Percentiles rank a stretch among this genome's conserved stretches.
phyloP scores from a whole-genome alignment of 1,140 invertebrate species.

The Solen grandis region DNA sequence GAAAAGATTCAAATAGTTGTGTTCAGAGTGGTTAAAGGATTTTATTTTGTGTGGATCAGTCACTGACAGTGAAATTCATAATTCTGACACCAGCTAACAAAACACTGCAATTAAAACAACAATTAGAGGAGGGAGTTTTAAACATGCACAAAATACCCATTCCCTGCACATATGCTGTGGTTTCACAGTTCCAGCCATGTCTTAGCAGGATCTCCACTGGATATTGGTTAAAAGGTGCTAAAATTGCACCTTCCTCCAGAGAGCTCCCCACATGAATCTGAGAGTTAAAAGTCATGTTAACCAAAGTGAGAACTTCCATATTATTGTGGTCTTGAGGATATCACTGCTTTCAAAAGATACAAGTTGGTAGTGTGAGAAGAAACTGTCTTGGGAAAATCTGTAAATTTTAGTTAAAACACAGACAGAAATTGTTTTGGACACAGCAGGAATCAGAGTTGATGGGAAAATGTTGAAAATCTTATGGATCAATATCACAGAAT shows the following conservation, averaged over 20 bases:
- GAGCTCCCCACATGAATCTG: not conserved
- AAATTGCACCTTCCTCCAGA: slow-evolving; percentile 1
- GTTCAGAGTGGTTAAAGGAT: not conserved
- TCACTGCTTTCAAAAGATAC: too few relatives aligned
- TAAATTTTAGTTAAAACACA: too few relatives aligned
- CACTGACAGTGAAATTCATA: not conserved
- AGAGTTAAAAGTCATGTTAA: not conserved
- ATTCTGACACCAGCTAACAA: not conserved
- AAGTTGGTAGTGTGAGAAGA: too few relatives aligned
- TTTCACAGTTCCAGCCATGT: slow-evolving; percentile 24
- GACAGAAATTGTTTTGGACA: too few relatives aligned
- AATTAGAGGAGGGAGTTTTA: not conserved
- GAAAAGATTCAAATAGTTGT: not conserved
- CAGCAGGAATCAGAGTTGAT: too few relatives aligned
- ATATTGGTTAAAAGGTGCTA: slow-evolving; percentile 38
- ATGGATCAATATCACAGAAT: too few relatives aligned
- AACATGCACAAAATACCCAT: not conserved
- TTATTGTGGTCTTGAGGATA: too few relatives aligned
- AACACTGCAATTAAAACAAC: not conserved
- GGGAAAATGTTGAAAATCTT: too few relatives aligned
- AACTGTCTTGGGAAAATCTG: too few relatives aligned
- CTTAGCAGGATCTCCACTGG: not conserved
- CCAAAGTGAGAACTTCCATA: not conserved
- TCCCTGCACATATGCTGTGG: slow-evolving; percentile 40
- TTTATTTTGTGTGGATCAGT: not conserved